Evolutionary conservation across 2,888 invertebrate species (phyloP), one percentile per base, ranked within the genome.

Genomic region (Caenorhabditis doughertyi): DNA sequence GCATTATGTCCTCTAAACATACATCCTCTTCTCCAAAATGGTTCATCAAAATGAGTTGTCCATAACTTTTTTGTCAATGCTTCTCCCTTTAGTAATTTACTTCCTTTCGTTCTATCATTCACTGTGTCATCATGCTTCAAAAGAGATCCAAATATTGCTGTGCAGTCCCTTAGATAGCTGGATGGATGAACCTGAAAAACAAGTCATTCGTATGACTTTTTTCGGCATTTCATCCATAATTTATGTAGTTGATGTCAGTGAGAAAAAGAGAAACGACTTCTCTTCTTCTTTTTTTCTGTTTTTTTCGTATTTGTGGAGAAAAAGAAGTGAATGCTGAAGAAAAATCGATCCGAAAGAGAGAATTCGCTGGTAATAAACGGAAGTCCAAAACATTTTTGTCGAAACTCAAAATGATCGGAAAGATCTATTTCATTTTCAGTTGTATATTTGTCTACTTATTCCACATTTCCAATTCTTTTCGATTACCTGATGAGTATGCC

Each of bases 401-500:
- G n/a, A n/a, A n/a, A n/a, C n/a, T n/a, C n/a, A n/a, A n/a, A n/a
- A n/a, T n/a, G n/a, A 32, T 7, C 32, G 32, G 32, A 32, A 32
- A 7, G 9, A 32, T 7, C 32, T 32, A 4, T 53, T 7, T 23
- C 29, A 16, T 9, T 13, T 29, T n/a, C 23, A 23, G 51, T 23
- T 16, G 16, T 18, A 9, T n/a, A n/a, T n/a, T n/a, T n/a, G n/a
- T n/a, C n/a, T n/a, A n/a, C n/a, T n/a, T n/a, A n/a, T 47, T 47
- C 16, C 16, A 55, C 32, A 60, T 32, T 35, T 35, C 9, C 7
- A 44, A 2, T 62, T 11, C 1, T 11, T 16, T 21, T 27, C n/a
- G 16, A n/a, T 25, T 49, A 93, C 92, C 89, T 93, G 93, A 88
- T 93, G 93, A 0, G 93, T 89, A 85, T 93, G 93, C 93, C 93